Base-by-base conservation (phyloP, 2,113 vertebrate species). In the Manacus vitellinus region DNA sequence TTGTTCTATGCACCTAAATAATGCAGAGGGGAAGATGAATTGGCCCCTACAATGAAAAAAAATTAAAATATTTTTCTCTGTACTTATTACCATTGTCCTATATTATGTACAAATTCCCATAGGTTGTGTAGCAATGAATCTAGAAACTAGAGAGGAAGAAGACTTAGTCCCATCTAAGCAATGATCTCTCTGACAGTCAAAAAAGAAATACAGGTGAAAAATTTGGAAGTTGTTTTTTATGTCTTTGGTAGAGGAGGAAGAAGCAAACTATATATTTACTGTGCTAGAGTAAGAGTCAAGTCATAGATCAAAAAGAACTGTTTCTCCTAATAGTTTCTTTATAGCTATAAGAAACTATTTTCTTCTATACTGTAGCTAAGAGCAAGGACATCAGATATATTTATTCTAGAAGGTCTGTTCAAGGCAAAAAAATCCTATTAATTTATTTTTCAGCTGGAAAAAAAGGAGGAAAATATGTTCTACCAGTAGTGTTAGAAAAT, bases 271-370 rank as follows among this genome's bases (percentile, higher is more conserved):
- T 72, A 2, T 62, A 85, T 93, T 91, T 91, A 92, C 52, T 74
- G n/a, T 91, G 24, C 41, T 46, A 4, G 25, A 47, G 21, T 49
- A 70, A 41, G 5, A 88, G 14, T 14, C 71, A 79, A 88, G 49
- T 68, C 73, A 59, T 2, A 76, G 54, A 82, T 59, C 82, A 83
- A 47, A 80, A 88, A 79, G 63, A 88, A 80, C 33, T 88, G 10
- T 37, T 94, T 88, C 19, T 88, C 21, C 24, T 66, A 83, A 73
- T 59, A 91, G 81, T 90, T 93, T 62, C 43, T 85, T 68, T 90
- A 74, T 46, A 90, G 27, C 46, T 93, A 21, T 79, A 79, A 92
- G 43, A 88, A 88, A 74, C 30, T 92, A 43, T 83, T 96, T 88
- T 88, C 27, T 74, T 79, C 51, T 70, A 9, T 80, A 20, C 10